Evolutionary conservation across 2,113 vertebrate genomes (phyloP), one percentile per base, ranked within the genome.

Genomic region (Varanus komodoensis): DNA sequence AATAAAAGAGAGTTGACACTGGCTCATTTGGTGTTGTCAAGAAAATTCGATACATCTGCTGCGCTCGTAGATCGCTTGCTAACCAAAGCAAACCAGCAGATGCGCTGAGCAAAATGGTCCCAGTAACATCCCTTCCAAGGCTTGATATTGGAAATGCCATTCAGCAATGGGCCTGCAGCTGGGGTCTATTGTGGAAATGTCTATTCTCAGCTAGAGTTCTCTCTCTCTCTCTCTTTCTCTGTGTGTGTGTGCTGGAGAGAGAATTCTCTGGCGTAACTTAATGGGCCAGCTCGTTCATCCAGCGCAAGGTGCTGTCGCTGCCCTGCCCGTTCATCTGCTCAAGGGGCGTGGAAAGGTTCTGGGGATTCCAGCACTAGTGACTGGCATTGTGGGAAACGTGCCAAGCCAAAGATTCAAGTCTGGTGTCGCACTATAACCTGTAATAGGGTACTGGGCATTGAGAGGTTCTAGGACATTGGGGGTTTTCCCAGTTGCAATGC

Each of bases 81-180:
- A 89, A 57, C 87, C 32, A 0, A 1, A 90, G 86, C 86, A 87
- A 92, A 84, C 90, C 71, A 32, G 19, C 75, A 32, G 84, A 90
- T 54, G 32, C 0, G 0, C 71, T 0, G 0, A 86, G 84, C 27
- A 75, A 0, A 64, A 82, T 74, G 7, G 84, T 86, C 84, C 87
- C 89, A 74, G 27, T 61, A 77, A 84, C 74, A 84, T 86, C 84
- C 90, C 84, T 0, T 0, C 90, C 32, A 82, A 95, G 84, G 67
- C 17, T 85, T 23, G 27, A 50, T 89, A 89, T 74, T 25, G 91
- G 91, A 91, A 92, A 34, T 11, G n/a, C 67, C 32, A 38, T 34
- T 27, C 48, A 19, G 52, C 3, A 12, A 71, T 17, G 32, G 87
- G 21, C 14, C 17, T n/a, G 57, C 87, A 88, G 87, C 78, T 81